Evolutionary conservation across 1,140 invertebrate genomes (phyloP), one percentile per base, ranked within the genome.

Genomic region (Babylonia areolata): DNA sequence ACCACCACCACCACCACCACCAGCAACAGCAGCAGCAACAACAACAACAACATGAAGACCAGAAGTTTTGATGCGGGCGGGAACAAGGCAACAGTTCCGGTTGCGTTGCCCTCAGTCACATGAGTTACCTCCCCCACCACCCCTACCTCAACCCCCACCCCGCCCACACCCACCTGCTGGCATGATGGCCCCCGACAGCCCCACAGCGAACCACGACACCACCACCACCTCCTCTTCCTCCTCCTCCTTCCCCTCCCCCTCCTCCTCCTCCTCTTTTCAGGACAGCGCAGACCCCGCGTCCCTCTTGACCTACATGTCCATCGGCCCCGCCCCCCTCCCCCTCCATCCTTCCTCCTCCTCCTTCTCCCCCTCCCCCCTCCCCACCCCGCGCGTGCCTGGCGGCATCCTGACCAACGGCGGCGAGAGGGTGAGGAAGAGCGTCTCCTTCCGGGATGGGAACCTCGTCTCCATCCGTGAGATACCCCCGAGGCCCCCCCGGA

Each of bases 401-500:
- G 69, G 81, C 33, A 84, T 84, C 37, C 69, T 84, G 46, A 40
- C 31, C 17, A 73, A 46, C 3, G 81, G 81, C 58, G 58, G 58
- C 23, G 20, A 39, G 2, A 85, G 78, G 78, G 31, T 37, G 33
- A 79, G 33, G n/a, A 85, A 69, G 39, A 37, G 75, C 20, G 85
- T 85, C 1, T 54, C 75, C 28, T 85, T 85, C 58, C 9, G 75
- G 23, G 85, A 85, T n/a, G 42, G 37, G 12, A 85, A 85, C 58
- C 77, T 85, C 28, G 77, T 80, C 20, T n/a, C 40, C 23, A 40
- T 85, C 20, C 42, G 54, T 3, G 85, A 85, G 77, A 85, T 85
- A 12, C 85, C 85, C 9, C 77, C 85, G 39, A 37, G 85, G 39
- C 33, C 75, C 2, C 58, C 9, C 9, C 58, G 58, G 9, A 20